A percentile compares a stretch with the other conserved stretches of the same genome.
phyloP scores from a whole-genome alignment of 92 coral and sea anemone species.

The Paramuricea clavata region DNA sequence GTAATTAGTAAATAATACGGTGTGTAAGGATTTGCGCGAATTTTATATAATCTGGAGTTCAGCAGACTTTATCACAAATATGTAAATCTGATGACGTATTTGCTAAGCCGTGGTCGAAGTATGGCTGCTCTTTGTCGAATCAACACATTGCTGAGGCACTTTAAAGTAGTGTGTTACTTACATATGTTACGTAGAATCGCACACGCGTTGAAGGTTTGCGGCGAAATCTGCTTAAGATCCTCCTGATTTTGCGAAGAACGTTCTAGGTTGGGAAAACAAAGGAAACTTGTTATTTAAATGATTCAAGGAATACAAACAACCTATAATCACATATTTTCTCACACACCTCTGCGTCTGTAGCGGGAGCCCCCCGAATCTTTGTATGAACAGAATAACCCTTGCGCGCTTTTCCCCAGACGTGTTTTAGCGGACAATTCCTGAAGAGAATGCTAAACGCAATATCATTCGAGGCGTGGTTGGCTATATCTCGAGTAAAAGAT shows the following conservation, averaged over 20 bases:
- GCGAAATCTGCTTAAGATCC: neutral
- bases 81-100: neutral
- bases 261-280: constrained; percentile 7
- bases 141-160: neutral
- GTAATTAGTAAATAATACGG: neutral
- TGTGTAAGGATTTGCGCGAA: neutral
- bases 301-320: neutral
- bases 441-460: neutral
- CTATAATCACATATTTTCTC: constrained; percentile 12
- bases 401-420: neutral
- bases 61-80: neutral
- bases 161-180: neutral
- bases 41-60: neutral
- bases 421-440: neutral
- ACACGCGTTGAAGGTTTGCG: neutral
- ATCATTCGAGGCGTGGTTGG: neutral
- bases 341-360: constrained; percentile 15
- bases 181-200: neutral
- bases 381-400: neutral
- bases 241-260: neutral
- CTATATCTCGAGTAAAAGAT: neutral
- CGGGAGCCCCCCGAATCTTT: neutral
- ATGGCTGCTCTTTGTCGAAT: neutral
- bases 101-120: neutral
- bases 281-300: neutral